A percentile compares a stretch with the other conserved stretches of the same genome.
These are phyloP conservation scores for Tetraneura akinire DNA, from an alignment of 1,140 invertebrate species.

Conservation along the genomic window DNA sequence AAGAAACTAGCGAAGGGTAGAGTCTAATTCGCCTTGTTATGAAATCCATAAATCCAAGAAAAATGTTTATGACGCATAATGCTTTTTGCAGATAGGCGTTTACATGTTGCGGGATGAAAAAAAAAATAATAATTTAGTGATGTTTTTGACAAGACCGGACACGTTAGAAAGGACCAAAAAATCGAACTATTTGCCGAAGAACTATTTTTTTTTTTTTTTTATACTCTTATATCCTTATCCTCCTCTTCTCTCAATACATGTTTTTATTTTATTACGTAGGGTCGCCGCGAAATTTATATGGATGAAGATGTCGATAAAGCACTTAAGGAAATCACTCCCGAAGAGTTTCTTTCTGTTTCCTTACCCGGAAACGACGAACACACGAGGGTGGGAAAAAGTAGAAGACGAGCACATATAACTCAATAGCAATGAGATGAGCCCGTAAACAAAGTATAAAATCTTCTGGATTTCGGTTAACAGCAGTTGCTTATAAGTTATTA, in stretches of 20 bases:
- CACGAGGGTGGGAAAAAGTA: neutral
- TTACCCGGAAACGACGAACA: neutral
- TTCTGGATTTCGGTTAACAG: slow-evolving; percentile 1
- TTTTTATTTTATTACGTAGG: slow-evolving; percentile 50
- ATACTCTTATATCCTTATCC: neutral
- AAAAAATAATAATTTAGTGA: slow-evolving; percentile 47
- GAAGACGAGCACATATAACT: slow-evolving; percentile 26
- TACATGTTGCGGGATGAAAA: slow-evolving; percentile 7
- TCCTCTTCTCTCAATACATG: slow-evolving; percentile 4
- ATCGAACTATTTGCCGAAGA: slow-evolving; percentile 25
- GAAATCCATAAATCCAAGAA: slow-evolving; percentile 39
- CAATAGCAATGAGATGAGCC: slow-evolving; percentile 19
- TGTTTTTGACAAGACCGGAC: slow-evolving; percentile 49
- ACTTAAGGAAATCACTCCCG: slow-evolving; percentile 49
- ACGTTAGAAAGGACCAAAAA: slow-evolving; percentile 46
- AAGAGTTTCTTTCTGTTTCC: slow-evolving; percentile 26
- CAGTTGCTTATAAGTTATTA: neutral
- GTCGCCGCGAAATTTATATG: slow-evolving; percentile 43
- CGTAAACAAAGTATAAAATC: slow-evolving; percentile 30
- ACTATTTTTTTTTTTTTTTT: no score
- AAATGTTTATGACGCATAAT: slow-evolving; percentile 37
- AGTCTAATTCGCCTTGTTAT: slow-evolving; percentile 43
- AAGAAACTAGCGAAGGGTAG: slow-evolving; percentile 21
- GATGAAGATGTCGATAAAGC: slow-evolving; percentile 51
- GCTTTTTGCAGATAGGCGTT: slow-evolving; percentile 28